Percentiles rank a stretch among this genome's conserved stretches.
Conservation (phyloP, 2,113 vertebrate species). For the Casuarius casuarius region DNA sequence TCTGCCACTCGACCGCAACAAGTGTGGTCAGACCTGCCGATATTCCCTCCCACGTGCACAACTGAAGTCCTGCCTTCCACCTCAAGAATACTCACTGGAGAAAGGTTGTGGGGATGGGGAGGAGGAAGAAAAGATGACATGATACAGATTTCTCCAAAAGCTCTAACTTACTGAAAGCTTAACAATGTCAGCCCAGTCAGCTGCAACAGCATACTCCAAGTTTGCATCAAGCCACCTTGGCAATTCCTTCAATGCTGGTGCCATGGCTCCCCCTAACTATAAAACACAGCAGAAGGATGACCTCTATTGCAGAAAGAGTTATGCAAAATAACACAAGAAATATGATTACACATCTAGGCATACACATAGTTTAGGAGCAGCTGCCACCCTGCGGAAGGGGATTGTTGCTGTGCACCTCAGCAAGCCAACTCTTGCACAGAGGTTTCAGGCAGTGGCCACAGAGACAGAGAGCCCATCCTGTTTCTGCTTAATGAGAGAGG, state of each 20-base stretch:
- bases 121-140: constrained; percentile 48
- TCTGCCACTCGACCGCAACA: rapidly evolving
- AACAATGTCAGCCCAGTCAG: constrained; percentile 92
- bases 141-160: constrained; percentile 65
- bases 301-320: constrained; percentile 62
- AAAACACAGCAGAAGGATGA: constrained; percentile 68
- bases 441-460: background rate
- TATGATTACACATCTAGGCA: background rate
- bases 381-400: background rate
- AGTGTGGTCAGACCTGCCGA: background rate
- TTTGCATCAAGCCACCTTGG: constrained; percentile 91
- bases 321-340: constrained; percentile 56
- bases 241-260: constrained; percentile 91
- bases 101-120: constrained; percentile 55
- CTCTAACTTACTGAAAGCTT: constrained; percentile 89
- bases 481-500: background rate
- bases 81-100: constrained; percentile 43
- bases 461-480: background rate
- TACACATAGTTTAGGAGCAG: background rate
- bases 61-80: background rate
- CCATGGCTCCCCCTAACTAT: constrained; percentile 91
- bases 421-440: background rate
- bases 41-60: background rate
- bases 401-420: background rate
- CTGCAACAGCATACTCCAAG: constrained; percentile 89